Base-by-base conservation (phyloP, 2,797 vertebrate species). In the Acridotheres tristis region DNA sequence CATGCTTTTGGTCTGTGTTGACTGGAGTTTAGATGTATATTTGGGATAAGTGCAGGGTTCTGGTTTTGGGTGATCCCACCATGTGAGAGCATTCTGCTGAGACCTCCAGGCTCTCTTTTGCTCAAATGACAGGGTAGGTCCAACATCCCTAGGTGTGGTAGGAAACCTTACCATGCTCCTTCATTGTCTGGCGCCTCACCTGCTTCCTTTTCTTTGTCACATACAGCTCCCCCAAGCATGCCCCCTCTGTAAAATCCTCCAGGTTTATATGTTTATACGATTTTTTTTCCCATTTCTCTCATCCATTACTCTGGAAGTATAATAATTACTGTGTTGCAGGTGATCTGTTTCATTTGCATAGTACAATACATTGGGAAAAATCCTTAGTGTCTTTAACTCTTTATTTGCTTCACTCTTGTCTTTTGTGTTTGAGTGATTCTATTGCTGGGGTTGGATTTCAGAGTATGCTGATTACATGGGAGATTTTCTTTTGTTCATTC, bases 361-460 rank as follows among this genome's bases (percentile, higher is more conserved):
- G 2, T 21, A 4, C 3, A 23, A n/a, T 27, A 9, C 1, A 11
- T 10, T n/a, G 2, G 6, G 21, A 5, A 25, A 26, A 9, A 0
- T 11, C 1, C 0, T 43, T 16, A 7, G 4, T 13, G 2, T 0
- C 63, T 11, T 3, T 21, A 6, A 0, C 1, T 48, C 0, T 12
- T 30, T 7, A 16, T 13, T 9, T 78, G 10, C 2, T 36, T 3
- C 9, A 9, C 10, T 6, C 0, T 9, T 2, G 0, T 58, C 11
- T 8, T 14, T 5, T 32, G 0, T 45, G 4, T 38, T 53, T 76
- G 27, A 19, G 7, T 26, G 9, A 38, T 65, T 72, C 1, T 30
- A 0, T 48, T 34, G 1, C 26, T 21, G 3, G 2, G 1, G 1
- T 0, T 58, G 5, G 1, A 10, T 55, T 79, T 45, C 7, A 20